phyloP scores from a whole-genome alignment of 2,888 invertebrate species.

The Omphaloscelis lunosa region DNA sequence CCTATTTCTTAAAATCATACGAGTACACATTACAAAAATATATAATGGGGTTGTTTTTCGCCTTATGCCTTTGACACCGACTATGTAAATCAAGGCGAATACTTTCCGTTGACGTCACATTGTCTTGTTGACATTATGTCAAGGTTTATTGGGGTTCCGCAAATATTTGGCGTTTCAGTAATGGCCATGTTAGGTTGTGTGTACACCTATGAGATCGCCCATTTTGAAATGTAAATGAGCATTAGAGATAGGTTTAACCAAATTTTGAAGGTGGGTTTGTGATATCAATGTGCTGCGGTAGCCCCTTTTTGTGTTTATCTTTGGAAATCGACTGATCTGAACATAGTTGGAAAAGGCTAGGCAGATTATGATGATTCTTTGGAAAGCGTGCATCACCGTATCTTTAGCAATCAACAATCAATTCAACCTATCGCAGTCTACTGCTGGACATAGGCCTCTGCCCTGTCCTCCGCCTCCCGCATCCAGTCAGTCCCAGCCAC shows the following conservation, averaged over 20 bases:
- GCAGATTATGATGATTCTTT: neutral
- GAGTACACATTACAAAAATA: slow-evolving; percentile 26
- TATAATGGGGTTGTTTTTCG: slow-evolving; percentile 57
- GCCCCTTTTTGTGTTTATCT: neutral
- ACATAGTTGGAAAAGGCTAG: neutral
- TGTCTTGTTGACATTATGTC: slow-evolving; percentile 76
- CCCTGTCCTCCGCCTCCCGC: neutral
- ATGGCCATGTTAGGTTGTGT: slow-evolving; percentile 53
- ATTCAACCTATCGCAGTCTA: too few relatives aligned
- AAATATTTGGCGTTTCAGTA: slow-evolving; percentile 76
- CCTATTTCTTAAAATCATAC: slow-evolving; percentile 7
- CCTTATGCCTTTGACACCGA: slow-evolving; percentile 38
- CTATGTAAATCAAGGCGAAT: slow-evolving; percentile 64
- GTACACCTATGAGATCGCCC: neutral
- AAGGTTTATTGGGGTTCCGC: slow-evolving; percentile 77
- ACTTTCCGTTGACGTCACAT: slow-evolving; percentile 63
- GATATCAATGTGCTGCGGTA: neutral
- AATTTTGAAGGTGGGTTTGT: neutral
- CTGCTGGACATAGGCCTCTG: too few relatives aligned
- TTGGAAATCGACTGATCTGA: too few relatives aligned
- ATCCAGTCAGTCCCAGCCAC: neutral
- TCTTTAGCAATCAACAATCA: neutral
- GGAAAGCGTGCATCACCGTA: neutral
- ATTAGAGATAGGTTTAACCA: neutral
- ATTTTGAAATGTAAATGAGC: slow-evolving; percentile 25